Base-by-base conservation (phyloP, 2,113 vertebrate genomes). In the Tiliqua scincoides region DNA sequence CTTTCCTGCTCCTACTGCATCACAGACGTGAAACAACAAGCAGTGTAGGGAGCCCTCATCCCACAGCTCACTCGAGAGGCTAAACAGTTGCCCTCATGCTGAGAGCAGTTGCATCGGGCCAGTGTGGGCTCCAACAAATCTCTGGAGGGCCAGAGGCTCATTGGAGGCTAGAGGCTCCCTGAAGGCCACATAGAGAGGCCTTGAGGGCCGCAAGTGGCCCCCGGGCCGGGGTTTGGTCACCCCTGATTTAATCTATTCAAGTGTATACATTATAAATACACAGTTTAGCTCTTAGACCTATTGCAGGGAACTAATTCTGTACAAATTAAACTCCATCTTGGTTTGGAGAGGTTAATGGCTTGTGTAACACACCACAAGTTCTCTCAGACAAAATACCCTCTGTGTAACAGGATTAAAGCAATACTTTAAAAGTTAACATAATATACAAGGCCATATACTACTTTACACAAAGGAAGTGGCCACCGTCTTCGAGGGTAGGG, bases 381-480 rank as follows among this genome's bases (percentile, higher is more conserved):
- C 75, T 77, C 76, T 54, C 59, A 37, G 78, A 91, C 88, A 71
- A 91, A 90, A 88, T 67, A 35, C 17, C 72, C 3, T 63, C 9
- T 62, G 37, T 72, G 20, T 67, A 57, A 68, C 35, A 75, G 57
- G 20, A 79, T 78, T 48, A 82, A 95, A 90, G 59, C 59, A 6
- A 84, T 85, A 57, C 83, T 78, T 82, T 89, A 85, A 79, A 21
- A 25, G 82, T 67, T 88, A 71, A 88, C 65, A 85, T 83, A 86
- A 12, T 88, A 91, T 84, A 79, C 86, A 85, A 93, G 89, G 88
- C 86, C 83, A 43, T 86, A 10, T 35, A 65, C 40, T 88, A 54
- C 62, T 85, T 77, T 75, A 92, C 87, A 96, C 95, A 96, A 95
- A 96, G 92, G 92, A 95, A 94, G 94, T 93, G 94, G 95, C 82